Conservation (phyloP, 2,797 vertebrate genomes). For the Eulemur mongoz region DNA sequence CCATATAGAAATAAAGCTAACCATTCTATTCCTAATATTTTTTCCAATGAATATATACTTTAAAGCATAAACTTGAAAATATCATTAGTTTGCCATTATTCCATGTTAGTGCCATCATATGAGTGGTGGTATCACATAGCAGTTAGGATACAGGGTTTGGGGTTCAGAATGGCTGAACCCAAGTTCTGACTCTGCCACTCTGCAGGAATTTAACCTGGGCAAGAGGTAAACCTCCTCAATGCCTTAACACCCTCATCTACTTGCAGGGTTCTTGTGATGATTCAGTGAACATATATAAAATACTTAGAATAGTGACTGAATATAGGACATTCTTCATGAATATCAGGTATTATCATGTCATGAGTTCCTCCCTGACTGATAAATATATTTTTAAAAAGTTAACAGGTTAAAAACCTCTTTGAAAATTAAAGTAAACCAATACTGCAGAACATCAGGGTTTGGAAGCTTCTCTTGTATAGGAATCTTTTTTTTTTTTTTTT, state of each 20-base stretch:
- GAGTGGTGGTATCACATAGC: not conserved
- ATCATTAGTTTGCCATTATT: not conserved
- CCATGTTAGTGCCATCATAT: not conserved
- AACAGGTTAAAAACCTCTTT: not conserved
- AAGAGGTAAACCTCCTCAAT: not conserved
- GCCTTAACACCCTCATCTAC: not conserved
- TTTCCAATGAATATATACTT: not conserved
- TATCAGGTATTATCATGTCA: not conserved
- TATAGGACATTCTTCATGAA: not conserved
- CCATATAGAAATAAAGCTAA: not conserved
- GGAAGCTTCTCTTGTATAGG: not conserved
- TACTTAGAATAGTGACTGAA: not conserved
- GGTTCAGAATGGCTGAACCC: not conserved
- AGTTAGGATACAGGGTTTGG: not conserved
- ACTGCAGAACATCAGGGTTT: not conserved
- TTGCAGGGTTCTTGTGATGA: not conserved
- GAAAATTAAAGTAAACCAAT: not conserved
- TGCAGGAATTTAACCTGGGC: accelerated
- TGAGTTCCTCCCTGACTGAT: not conserved
- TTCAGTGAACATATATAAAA: not conserved
- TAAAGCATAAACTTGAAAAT: not conserved
- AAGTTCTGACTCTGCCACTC: not conserved
- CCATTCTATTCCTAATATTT: not conserved
- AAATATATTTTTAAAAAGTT: not conserved
- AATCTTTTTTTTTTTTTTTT: not conserved